Percentiles rank a stretch among this genome's conserved stretches.
phyloP scores from a whole-genome alignment of 2,797 vertebrate genomes.

The Odontamblyopus rebecca region DNA sequence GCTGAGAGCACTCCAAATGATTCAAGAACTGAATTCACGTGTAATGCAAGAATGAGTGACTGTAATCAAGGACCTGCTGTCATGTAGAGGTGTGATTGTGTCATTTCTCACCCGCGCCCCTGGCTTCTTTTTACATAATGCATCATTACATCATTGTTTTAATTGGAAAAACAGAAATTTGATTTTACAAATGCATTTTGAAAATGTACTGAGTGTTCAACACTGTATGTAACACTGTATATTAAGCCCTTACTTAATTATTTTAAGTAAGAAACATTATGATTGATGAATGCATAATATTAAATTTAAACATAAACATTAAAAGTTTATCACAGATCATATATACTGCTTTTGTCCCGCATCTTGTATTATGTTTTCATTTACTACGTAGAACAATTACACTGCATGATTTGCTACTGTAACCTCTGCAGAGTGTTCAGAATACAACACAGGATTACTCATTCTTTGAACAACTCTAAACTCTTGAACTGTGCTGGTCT shows the following conservation, averaged over 20 bases:
- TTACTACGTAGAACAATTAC: background rate
- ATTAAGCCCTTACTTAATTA: background rate
- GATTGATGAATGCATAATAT: background rate
- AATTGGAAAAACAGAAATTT: constrained; percentile 4
- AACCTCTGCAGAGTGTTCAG: constrained; percentile 28
- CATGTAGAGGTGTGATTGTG: constrained; percentile 44
- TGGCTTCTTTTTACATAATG: constrained; percentile 23
- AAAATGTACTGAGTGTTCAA: background rate
- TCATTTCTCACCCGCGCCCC: constrained; percentile 14
- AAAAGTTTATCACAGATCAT: background rate
- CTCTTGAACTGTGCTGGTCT: constrained; percentile 17
- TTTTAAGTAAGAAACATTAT: background rate
- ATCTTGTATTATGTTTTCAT: background rate
- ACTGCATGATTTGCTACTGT: background rate
- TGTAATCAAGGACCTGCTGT: constrained; percentile 39
- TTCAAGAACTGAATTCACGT: constrained; percentile 33
- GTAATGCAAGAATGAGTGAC: constrained; percentile 38
- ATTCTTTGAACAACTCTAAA: constrained; percentile 34
- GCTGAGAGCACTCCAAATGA: constrained; percentile 21
- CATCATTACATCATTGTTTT: constrained; percentile 25
- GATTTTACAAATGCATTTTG: constrained; percentile 9
- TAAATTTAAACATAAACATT: background rate
- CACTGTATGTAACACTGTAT: background rate
- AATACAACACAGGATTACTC: constrained; percentile 48
- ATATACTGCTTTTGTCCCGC: background rate